These are phyloP conservation scores for Sprattus sprattus DNA, from an alignment of 2,113 vertebrate genomes.

Conservation along the genomic window DNA sequence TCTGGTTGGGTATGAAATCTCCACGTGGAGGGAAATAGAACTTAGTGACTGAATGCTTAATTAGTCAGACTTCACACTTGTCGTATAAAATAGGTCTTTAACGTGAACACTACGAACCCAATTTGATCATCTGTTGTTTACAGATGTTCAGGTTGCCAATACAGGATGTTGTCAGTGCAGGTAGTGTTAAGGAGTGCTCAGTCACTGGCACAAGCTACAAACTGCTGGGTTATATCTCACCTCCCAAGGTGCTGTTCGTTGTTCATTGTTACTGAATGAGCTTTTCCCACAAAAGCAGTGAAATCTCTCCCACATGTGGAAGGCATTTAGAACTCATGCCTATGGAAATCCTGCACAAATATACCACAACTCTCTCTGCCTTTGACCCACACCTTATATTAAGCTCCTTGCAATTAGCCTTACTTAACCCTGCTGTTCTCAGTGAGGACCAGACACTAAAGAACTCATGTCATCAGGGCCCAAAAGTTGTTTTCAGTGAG, in stretches of 20 bases:
- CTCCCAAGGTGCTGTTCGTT: background rate
- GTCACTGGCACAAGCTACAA: background rate
- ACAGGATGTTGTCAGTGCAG: background rate
- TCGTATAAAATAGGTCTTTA: background rate
- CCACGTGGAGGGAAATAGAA: background rate
- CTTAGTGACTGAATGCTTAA: background rate
- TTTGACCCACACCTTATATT: slow-evolving; percentile 41
- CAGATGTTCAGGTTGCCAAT: background rate
- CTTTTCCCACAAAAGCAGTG: background rate
- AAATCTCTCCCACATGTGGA: slow-evolving; percentile 49
- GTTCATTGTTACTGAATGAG: background rate
- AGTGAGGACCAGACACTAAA: slow-evolving; percentile 18
- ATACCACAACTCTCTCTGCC: slow-evolving; percentile 23
- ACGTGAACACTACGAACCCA: background rate
- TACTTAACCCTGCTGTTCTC: slow-evolving; percentile 44
- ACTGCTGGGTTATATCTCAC: background rate
- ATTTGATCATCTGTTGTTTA: background rate
- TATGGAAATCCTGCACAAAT: slow-evolving; percentile 41
- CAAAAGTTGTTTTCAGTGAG: slow-evolving; percentile 27
- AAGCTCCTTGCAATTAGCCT: slow-evolving; percentile 55
- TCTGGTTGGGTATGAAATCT: background rate
- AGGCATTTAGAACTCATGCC: slow-evolving; percentile 44
- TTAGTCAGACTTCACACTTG: background rate
- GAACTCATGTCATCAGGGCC: background rate
- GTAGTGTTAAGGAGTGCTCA: background rate